A percentile compares a stretch with the other conserved stretches of the same genome.
Conservation (phyloP, 92 coral and sea anemone species). For the Parazoanthus swiftii region DNA sequence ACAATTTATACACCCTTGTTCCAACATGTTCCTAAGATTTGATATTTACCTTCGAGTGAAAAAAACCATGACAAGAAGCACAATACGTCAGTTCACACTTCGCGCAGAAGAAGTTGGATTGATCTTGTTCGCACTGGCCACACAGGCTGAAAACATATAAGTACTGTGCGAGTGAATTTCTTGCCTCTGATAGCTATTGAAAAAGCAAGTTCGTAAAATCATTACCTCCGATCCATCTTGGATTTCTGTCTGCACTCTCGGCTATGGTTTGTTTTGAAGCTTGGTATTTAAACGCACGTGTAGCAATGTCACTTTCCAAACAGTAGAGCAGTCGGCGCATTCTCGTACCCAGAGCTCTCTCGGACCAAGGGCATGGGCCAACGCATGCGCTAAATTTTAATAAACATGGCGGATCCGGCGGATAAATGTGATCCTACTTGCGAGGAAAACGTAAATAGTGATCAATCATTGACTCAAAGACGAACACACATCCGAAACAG, state of each 20-base stretch:
- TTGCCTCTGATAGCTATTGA: background rate
- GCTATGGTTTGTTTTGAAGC: background rate
- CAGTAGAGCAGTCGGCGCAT: no score
- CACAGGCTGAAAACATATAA: slow-evolving; percentile 30
- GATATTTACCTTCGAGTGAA: slow-evolving; percentile 44
- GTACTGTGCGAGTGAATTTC: background rate
- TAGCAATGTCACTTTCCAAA: no score
- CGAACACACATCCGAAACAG: slow-evolving; percentile 45
- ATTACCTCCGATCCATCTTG: slow-evolving; percentile 45
- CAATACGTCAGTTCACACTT: slow-evolving; percentile 50
- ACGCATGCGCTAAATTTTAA: background rate
- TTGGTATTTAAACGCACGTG: no score
- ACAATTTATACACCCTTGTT: background rate
- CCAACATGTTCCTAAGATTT: background rate
- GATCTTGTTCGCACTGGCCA: slow-evolving; percentile 42
- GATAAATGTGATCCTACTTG: background rate
- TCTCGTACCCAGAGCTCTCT: no score
- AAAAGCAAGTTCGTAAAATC: background rate
- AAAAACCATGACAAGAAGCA: slow-evolving; percentile 36
- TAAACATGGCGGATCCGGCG: slow-evolving; percentile 26
- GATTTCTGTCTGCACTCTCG: background rate
- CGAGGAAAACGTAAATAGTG: background rate
- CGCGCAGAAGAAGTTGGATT: slow-evolving; percentile 44
- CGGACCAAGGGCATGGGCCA: background rate
- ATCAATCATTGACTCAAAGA: slow-evolving; percentile 42